Base-by-base conservation (phyloP, 2,888 invertebrate genomes). In the Poecilus cupreus region DNA sequence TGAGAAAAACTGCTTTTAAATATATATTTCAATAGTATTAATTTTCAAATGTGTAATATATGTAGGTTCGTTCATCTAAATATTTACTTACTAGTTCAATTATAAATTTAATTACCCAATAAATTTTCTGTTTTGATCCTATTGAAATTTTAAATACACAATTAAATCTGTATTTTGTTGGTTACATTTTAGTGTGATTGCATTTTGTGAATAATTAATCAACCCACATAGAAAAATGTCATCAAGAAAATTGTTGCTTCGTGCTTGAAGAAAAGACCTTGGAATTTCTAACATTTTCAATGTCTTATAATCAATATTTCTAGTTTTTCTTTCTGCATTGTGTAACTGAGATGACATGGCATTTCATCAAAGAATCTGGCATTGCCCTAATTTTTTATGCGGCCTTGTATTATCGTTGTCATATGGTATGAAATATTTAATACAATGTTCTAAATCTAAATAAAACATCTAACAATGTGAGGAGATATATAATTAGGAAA, bases 371-470 rank as follows among this genome's bases (percentile, higher is more conserved):
- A n/a, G n/a, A n/a, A 32, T 32, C 32, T 32, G 8, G 32, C n/a
- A n/a, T 32, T 32, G 8, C 32, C 32, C 8, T 32, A 32, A 6
- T 32, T 32, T 32, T 32, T 32, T 32, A 32, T 32, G n/a, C n/a
- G 8, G 1, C 32, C 4, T 3, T 32, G 32, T 32, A 32, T 6
- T 8, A 3, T 32, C 32, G 32, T 8, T 11, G 10, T 22, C 22
- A 24, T n/a, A n/a, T n/a, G n/a, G n/a, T n/a, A n/a, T n/a, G n/a
- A n/a, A n/a, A n/a, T n/a, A n/a, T n/a, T n/a, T n/a, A n/a, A n/a
- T n/a, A n/a, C n/a, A n/a, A n/a, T n/a, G n/a, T 57, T 57, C n/a
- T 24, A 57, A 57, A 22, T 57, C 20, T 57, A 26, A 24, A 57
- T 57, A 57, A 57, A 26, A 22, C 11, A 24, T 2, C 26, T 2